Conservation (phyloP, 2,113 vertebrate genomes). For the Dasyurus viverrinus region DNA sequence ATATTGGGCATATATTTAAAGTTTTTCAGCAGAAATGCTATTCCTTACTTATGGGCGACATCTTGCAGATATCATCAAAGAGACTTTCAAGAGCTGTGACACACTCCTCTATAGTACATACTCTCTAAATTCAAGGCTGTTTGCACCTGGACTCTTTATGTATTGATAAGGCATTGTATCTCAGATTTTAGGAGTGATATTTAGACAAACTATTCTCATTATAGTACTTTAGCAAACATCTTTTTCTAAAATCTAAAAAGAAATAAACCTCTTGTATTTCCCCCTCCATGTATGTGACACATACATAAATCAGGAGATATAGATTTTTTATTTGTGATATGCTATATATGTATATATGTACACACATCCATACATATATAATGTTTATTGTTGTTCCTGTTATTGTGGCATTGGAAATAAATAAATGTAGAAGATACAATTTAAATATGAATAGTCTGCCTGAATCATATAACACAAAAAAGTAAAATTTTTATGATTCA, state of each 20-base stretch:
- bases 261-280: neutral
- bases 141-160: neutral
- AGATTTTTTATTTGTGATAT: neutral
- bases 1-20: neutral
- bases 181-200: neutral
- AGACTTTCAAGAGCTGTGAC: neutral
- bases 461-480: neutral
- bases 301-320: neutral
- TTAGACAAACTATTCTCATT: neutral
- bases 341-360: no score
- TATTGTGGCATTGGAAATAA: neutral
- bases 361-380: no score
- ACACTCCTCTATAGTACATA: neutral
- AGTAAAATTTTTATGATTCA: no score
- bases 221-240: neutral
- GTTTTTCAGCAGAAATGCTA: neutral
- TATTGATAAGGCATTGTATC: neutral
- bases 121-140: neutral
- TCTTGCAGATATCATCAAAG: neutral
- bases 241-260: neutral
- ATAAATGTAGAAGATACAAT: neutral
- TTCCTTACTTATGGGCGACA: neutral
- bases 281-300: neutral
- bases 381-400: neutral
- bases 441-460: neutral